Conservation (phyloP, 2,797 vertebrate species). For the Sebastes iracundus region DNA sequence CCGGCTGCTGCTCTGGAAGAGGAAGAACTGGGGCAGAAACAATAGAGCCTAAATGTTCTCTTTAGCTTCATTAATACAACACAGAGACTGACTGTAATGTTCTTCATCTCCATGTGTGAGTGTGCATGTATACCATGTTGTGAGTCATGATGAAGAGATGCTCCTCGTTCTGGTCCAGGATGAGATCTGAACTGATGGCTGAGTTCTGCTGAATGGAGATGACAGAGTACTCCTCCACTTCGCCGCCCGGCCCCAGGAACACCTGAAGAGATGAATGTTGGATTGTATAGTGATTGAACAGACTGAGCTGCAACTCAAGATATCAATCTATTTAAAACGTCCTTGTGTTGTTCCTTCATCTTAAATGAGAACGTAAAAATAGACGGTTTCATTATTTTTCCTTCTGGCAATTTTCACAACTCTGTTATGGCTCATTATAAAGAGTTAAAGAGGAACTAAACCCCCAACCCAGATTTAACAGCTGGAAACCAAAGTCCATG, state of each 20-base stretch:
- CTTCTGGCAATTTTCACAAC: neutral
- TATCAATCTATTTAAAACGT: neutral
- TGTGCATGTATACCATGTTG: conserved; percentile 82
- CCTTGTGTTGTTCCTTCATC: neutral
- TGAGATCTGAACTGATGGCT: conserved; percentile 89
- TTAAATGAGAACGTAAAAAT: neutral
- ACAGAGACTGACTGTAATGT: neutral
- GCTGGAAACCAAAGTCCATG: no score
- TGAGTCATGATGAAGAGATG: conserved; percentile 94
- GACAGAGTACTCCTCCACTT: conserved; percentile 86
- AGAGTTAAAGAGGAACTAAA: neutral
- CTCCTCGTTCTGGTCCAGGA: conserved; percentile 89
- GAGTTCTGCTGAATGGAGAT: conserved; percentile 85
- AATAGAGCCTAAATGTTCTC: neutral
- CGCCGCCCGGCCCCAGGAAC: conserved; percentile 87
- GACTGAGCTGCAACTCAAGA: neutral
- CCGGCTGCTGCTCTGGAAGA: neutral
- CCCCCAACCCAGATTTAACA: no score
- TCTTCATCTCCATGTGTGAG: neutral
- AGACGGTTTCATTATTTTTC: neutral
- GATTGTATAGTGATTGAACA: neutral
- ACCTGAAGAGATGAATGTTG: conserved; percentile 80
- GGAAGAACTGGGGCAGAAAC: conserved; percentile 41
- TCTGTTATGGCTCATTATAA: neutral
- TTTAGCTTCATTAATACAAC: neutral